These are phyloP conservation scores for Xiphophorus maculatus DNA, from an alignment of 2,113 vertebrate genomes.

Conservation along the genomic window DNA sequence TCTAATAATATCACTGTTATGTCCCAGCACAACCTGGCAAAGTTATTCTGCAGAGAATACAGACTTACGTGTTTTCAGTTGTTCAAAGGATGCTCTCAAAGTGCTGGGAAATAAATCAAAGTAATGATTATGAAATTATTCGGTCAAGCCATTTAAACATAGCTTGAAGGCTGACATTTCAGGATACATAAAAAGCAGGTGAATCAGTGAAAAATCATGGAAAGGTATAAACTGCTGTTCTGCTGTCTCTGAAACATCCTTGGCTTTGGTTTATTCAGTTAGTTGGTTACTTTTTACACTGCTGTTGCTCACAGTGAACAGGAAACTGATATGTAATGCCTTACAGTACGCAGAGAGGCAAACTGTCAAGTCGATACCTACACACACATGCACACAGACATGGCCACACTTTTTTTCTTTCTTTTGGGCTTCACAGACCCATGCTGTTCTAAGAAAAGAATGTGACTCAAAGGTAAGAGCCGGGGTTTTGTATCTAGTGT, in stretches of 20 bases:
- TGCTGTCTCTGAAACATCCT: neutral
- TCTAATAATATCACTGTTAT: neutral
- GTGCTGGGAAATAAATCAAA: conserved; percentile 79
- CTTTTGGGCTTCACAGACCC: neutral
- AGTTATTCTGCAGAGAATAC: neutral
- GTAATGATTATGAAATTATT: neutral
- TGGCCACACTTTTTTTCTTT: neutral
- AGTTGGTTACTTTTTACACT: neutral
- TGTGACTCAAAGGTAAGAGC: conserved; percentile 1
- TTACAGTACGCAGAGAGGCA: neutral
- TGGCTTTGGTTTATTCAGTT: neutral
- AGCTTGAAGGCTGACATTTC: no score
- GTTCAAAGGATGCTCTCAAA: conserved; percentile 88
- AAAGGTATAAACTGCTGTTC: neutral
- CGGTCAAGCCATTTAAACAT: neutral
- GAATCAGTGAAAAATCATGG: neutral
- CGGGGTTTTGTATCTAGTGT: neutral
- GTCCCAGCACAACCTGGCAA: neutral
- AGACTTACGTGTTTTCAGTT: conserved; percentile 89
- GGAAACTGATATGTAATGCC: conserved; percentile 16
- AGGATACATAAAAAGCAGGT: neutral
- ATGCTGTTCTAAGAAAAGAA: conserved; percentile 15
- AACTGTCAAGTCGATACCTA: neutral
- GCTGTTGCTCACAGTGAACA: neutral
- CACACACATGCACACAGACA: neutral